Percentiles rank a stretch among this genome's conserved stretches.
phyloP scores from a whole-genome alignment of 2,888 invertebrate species.

The Luffia ferchaultella region DNA sequence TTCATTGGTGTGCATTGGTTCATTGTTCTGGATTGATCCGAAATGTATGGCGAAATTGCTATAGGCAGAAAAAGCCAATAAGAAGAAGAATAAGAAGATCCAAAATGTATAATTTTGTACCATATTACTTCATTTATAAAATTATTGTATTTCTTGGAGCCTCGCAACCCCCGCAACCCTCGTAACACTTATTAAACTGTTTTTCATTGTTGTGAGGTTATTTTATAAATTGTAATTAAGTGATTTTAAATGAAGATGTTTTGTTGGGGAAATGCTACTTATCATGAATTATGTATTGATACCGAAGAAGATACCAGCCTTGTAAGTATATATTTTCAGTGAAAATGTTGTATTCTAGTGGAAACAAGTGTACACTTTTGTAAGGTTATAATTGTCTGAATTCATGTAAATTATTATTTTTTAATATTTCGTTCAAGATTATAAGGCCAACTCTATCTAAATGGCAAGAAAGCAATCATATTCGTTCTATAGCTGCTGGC shows the following conservation, averaged over 20 bases:
- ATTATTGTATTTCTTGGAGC: background rate
- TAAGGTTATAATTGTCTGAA: constrained; percentile 2
- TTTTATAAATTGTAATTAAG: background rate
- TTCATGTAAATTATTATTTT: constrained; percentile 9
- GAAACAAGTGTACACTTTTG: too few relatives aligned
- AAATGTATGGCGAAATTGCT: too few relatives aligned
- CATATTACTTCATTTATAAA: background rate
- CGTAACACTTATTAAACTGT: background rate
- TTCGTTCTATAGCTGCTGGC: constrained; percentile 75
- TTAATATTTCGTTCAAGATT: constrained; percentile 48
- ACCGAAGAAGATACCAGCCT: constrained; percentile 38
- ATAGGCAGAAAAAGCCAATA: too few relatives aligned
- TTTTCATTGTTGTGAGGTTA: background rate
- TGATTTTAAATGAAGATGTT: constrained; percentile 37
- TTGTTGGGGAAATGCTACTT: constrained; percentile 61
- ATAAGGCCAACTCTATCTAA: constrained; percentile 67
- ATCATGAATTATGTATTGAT: constrained; percentile 55
- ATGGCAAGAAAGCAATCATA: constrained; percentile 66
- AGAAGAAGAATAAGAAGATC: too few relatives aligned
- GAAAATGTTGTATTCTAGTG: too few relatives aligned
- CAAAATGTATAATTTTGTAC: background rate
- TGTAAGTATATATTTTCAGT: constrained; percentile 32
- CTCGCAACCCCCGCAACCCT: background rate
- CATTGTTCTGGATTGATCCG: background rate
- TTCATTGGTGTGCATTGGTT: background rate